Base-by-base conservation (phyloP, 2,797 vertebrate species). In the Gouania willdenowi region DNA sequence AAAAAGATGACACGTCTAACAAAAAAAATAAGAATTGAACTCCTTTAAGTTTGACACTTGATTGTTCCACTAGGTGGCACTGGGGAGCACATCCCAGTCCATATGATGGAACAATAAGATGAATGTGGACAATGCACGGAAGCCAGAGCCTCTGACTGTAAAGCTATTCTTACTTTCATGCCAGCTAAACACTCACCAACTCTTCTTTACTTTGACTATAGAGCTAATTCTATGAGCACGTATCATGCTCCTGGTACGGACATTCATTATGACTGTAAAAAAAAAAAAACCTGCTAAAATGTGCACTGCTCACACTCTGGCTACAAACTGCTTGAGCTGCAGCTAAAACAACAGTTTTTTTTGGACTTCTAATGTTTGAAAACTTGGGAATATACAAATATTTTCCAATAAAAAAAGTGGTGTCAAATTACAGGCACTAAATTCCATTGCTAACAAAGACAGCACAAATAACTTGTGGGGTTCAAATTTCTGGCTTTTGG, bases 151-250 rank as follows among this genome's bases (percentile, higher is more conserved):
- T 59, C 41, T 49, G 40, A 55, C 58, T 18, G 11, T 33, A 36
- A 3, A 33, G 67, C 70, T 87, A 81, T 85, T 84, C 66, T 83
- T 81, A 64, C 55, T 71, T 57, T 40, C 27, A 9, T 40, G 42
- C 28, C 42, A 39, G 61, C 58, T 64, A 48, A 51, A 40, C 71
- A 57, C 48, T 72, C 53, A 45, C 15, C 64, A 51, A 38, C 51
- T 33, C 62, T 50, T 53, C 50, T 56, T 61, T 45, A 28, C 48
- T 77, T 77, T 30, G 61, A 73, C 52, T 42, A 38, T 60, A 66
- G 45, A 32, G 62, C 65, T 81, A 62, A 71, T 65, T 74, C 66
- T 68, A 58, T 4, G 36, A 26, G 23, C 31, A 7, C 28, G 9
- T 48, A 48, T 63, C 64, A 65, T 46, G 49, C 8, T 51, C 45